phyloP scores from a whole-genome alignment of 1,140 invertebrate genomes.

The Drosophila orena region DNA sequence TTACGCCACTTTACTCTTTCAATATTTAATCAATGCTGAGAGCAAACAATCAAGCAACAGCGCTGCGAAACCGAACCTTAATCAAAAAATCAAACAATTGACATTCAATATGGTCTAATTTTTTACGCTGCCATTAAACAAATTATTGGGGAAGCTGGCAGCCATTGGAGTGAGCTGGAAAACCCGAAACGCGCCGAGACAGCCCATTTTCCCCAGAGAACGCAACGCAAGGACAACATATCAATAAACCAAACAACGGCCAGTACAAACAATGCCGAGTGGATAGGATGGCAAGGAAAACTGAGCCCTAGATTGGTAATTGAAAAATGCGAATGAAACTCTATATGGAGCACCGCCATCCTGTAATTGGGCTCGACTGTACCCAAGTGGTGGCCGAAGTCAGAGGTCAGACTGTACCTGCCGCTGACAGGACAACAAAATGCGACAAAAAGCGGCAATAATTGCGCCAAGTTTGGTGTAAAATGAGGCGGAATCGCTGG shows the following conservation, averaged over 20 bases:
- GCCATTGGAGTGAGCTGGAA: slow-evolving; percentile 24
- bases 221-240: slow-evolving; percentile 53
- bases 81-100: slow-evolving; percentile 84
- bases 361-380: slow-evolving; percentile 57
- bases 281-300: slow-evolving; percentile 32
- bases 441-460: slow-evolving; percentile 52
- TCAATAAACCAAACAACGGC: slow-evolving; percentile 75
- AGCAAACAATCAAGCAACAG: slow-evolving; percentile 43
- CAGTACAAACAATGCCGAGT: slow-evolving; percentile 54
- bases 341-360: slow-evolving; percentile 19
- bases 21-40: slow-evolving; percentile 78
- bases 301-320: slow-evolving; percentile 60
- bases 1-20: slow-evolving; percentile 72
- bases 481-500: slow-evolving; percentile 63
- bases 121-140: slow-evolving; percentile 84
- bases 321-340: slow-evolving; percentile 70
- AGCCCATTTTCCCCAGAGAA: slow-evolving; percentile 55
- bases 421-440: slow-evolving; percentile 53
- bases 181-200: slow-evolving; percentile 48
- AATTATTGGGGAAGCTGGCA: slow-evolving; percentile 67
- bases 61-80: slow-evolving; percentile 44
- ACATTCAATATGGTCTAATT: slow-evolving; percentile 85
- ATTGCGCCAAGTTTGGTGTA: slow-evolving; percentile 68
- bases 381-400: slow-evolving; percentile 8
- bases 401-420: slow-evolving; percentile 38